Conservation (phyloP, 2,888 invertebrate species). For the Eristalis intricaria region DNA sequence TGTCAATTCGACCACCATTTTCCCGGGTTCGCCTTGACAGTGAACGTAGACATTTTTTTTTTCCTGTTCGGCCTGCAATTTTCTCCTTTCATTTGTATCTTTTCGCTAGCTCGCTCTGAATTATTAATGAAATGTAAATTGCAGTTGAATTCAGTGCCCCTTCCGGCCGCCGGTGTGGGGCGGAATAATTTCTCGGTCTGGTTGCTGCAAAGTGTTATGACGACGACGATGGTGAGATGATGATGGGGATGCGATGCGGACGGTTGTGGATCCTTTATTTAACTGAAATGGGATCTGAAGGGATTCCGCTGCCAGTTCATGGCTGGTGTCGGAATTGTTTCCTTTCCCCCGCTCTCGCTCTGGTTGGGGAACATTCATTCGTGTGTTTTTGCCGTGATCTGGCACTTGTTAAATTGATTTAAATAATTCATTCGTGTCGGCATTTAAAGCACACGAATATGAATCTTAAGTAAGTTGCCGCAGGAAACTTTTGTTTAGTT, state of each 20-base stretch:
- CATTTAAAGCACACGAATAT: not conserved
- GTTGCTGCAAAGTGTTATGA: slow-evolving; percentile 60
- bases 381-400: slow-evolving; percentile 6
- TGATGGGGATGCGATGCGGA: no score
- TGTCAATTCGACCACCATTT: not conserved
- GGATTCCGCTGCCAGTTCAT: not conserved
- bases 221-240: slow-evolving; percentile 35
- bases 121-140: slow-evolving; percentile 71
- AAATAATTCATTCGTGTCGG: slow-evolving; percentile 40
- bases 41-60: slow-evolving; percentile 11
- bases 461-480: not conserved
- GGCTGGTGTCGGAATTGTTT: not conserved
- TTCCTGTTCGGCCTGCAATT: not conserved
- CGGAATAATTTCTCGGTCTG: slow-evolving; percentile 68
- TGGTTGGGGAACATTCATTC: not conserved
- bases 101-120: slow-evolving; percentile 32
- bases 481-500: not conserved
- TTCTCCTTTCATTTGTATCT: slow-evolving; percentile 9
- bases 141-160: slow-evolving; percentile 41
- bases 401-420: slow-evolving; percentile 45
- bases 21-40: not conserved
- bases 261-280: slow-evolving; percentile 50
- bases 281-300: slow-evolving; percentile 12
- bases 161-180: not conserved
- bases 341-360: not conserved